These are phyloP conservation scores for Papilio glaucus DNA, from an alignment of 1,140 invertebrate genomes.

Conservation along the genomic window DNA sequence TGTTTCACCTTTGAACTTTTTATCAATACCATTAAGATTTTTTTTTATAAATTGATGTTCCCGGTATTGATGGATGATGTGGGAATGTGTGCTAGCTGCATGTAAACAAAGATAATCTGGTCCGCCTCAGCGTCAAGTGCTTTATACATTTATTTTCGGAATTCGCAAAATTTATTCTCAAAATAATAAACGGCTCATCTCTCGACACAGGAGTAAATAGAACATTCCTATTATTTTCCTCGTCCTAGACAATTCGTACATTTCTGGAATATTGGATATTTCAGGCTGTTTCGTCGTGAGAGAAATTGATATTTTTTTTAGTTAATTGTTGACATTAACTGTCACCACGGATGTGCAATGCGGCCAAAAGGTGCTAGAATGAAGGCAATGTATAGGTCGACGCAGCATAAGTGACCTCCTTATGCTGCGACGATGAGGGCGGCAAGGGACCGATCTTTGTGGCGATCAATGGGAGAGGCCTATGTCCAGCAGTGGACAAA, in stretches of 20 bases:
- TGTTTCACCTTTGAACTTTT: no score
- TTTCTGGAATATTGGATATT: neutral
- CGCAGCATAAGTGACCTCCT: no score
- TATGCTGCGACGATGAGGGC: no score
- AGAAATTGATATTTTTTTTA: no score
- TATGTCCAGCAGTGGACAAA: no score
- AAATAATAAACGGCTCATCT: constrained; percentile 5
- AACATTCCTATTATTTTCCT: neutral
- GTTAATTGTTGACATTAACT: no score
- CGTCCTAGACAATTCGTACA: neutral
- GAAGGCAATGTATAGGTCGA: no score
- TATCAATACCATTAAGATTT: no score
- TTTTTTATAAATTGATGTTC: neutral
- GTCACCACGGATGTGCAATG: no score
- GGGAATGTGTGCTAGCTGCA: neutral
- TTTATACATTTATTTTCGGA: constrained; percentile 10
- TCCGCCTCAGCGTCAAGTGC: neutral
- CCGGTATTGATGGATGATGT: neutral
- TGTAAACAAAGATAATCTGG: neutral
- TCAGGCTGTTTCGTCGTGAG: neutral
- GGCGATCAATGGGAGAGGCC: no score
- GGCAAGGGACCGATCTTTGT: no score
- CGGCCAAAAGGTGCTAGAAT: no score
- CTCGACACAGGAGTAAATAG: neutral
- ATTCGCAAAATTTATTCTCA: constrained; percentile 14